A percentile compares a stretch with the other conserved stretches of the same genome.
These are phyloP conservation scores for Triplophysa yarkandensis DNA, from an alignment of 2,797 vertebrate genomes.

Conservation along the genomic window DNA sequence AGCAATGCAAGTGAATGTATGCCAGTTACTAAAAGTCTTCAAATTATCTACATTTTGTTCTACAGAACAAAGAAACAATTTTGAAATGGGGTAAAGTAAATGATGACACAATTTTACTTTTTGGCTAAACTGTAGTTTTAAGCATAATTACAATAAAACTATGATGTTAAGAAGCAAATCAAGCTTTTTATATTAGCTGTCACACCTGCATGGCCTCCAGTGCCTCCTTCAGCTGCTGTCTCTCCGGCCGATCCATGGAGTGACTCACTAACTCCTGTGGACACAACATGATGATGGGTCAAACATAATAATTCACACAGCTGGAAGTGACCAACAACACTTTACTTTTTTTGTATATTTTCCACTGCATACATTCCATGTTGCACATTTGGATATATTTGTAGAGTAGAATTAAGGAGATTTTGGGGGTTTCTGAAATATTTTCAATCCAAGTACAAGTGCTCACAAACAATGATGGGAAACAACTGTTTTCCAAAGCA, in stretches of 20 bases:
- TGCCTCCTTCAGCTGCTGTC: slow-evolving; percentile 91
- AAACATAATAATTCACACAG: not conserved
- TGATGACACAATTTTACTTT: too few species aligned
- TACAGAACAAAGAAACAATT: too few species aligned
- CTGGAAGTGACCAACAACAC: not conserved
- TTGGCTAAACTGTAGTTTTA: too few species aligned
- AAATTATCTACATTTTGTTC: too few species aligned
- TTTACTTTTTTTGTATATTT: not conserved
- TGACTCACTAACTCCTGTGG: slow-evolving; percentile 91
- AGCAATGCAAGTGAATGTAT: too few species aligned
- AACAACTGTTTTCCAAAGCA: too few species aligned
- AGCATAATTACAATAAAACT: not conserved
- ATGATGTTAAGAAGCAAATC: not conserved
- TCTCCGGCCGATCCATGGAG: slow-evolving; percentile 87
- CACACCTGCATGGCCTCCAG: slow-evolving; percentile 97
- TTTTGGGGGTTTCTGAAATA: not conserved
- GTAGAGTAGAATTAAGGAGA: not conserved
- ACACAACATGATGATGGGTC: slow-evolving; percentile 17
- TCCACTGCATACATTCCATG: not conserved
- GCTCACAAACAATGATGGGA: not conserved
- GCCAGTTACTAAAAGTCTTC: too few species aligned
- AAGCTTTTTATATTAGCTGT: slow-evolving; percentile 3
- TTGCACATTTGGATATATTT: not conserved
- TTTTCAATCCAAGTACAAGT: not conserved
- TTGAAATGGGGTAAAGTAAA: too few species aligned